Evolutionary conservation across 2,888 invertebrate genomes (phyloP).

Genomic region (Ophioninae sp.): DNA sequence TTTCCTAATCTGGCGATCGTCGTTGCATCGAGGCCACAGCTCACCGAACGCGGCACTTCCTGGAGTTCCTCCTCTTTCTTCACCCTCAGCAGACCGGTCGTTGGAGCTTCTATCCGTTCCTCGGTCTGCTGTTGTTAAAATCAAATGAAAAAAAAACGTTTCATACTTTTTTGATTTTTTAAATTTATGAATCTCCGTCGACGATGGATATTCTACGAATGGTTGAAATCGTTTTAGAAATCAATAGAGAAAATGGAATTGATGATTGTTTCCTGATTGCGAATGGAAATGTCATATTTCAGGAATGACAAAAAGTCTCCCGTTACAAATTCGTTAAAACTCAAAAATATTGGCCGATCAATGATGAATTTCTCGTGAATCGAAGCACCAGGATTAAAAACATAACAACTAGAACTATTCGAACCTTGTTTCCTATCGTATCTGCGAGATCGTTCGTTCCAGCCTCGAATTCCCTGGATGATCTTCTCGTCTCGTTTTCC

Average conservation of each 20-base stretch:
- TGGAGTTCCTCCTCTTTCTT: constrained; percentile 80
- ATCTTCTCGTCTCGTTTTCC: constrained; percentile 69
- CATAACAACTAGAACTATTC: neutral
- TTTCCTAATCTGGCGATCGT: constrained; percentile 61
- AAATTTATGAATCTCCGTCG: neutral
- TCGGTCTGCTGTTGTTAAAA: constrained; percentile 72
- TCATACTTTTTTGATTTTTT: neutral
- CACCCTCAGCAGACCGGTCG: constrained; percentile 78
- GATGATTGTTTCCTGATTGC: neutral
- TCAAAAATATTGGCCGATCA: neutral
- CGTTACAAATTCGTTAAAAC: neutral
- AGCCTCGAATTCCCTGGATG: constrained; percentile 70
- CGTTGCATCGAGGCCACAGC: constrained; percentile 62
- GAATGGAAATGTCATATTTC: too few relatives aligned
- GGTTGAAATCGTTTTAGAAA: neutral
- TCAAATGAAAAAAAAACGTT: neutral
- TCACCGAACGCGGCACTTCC: constrained; percentile 71
- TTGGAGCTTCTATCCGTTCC: constrained; percentile 76
- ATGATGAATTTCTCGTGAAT: neutral
- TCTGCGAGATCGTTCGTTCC: constrained; percentile 73
- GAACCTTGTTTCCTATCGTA: constrained; percentile 78
- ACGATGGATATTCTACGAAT: neutral
- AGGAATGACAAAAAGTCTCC: neutral
- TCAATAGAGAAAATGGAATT: neutral
- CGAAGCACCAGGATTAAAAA: neutral